These are phyloP conservation scores for Rhinatrema bivittatum DNA, from an alignment of 2,797 vertebrate genomes.

Conservation along the genomic window DNA sequence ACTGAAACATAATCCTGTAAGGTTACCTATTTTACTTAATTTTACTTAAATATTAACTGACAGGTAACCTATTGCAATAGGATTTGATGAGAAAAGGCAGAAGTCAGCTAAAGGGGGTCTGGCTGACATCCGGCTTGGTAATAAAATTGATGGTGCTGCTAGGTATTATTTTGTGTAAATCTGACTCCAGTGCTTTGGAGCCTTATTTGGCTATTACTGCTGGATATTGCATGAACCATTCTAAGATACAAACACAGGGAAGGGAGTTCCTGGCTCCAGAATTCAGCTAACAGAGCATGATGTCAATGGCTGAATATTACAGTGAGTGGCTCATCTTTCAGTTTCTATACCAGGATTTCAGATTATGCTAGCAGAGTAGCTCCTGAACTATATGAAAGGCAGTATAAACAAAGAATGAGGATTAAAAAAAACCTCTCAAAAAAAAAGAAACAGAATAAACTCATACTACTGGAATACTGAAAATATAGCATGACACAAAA, in stretches of 20 bases:
- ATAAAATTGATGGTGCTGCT: slow-evolving; percentile 31
- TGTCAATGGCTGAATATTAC: slow-evolving; percentile 37
- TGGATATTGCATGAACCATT: slow-evolving; percentile 24
- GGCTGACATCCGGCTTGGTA: background rate
- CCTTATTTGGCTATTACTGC: slow-evolving; percentile 67
- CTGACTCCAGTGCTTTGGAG: slow-evolving; percentile 31
- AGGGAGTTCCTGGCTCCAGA: slow-evolving; percentile 37
- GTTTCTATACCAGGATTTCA: slow-evolving; percentile 6
- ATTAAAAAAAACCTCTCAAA: too few relatives aligned
- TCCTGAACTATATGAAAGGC: background rate
- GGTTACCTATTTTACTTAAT: too few relatives aligned
- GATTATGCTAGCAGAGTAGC: slow-evolving; percentile 1
- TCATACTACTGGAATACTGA: slow-evolving; percentile 4
- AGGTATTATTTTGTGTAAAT: slow-evolving; percentile 44
- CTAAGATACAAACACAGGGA: slow-evolving; percentile 43
- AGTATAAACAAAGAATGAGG: too few relatives aligned
- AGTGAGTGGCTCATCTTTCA: slow-evolving; percentile 22
- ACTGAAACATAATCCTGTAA: too few relatives aligned
- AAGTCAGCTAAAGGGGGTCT: slow-evolving; percentile 3
- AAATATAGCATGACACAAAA: background rate
- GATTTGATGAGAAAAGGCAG: slow-evolving; percentile 5
- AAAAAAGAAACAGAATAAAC: background rate
- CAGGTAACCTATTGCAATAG: background rate
- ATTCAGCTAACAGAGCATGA: slow-evolving; percentile 47
- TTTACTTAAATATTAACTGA: too few relatives aligned